Evolutionary conservation across 2,113 vertebrate species (phyloP).

Genomic region (Nettapus auritus): DNA sequence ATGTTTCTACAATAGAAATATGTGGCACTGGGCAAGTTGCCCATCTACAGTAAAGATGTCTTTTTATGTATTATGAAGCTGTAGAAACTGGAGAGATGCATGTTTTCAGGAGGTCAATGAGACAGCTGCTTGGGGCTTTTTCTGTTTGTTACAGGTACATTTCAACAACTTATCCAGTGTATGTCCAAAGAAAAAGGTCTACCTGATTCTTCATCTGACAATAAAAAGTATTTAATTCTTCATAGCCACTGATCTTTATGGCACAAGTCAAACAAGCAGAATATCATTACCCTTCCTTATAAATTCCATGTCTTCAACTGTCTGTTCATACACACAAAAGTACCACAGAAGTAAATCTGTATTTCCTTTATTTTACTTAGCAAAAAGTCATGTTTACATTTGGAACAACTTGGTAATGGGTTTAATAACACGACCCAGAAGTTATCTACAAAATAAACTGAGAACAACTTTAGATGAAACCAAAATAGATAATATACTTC

Average conservation of each 20-base stretch:
- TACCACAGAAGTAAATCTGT: not conserved
- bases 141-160: not conserved
- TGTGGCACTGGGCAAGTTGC: not conserved
- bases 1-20: not conserved
- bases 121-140: not conserved
- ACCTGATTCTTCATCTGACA: not conserved
- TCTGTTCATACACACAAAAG: not conserved
- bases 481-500: rapidly evolving
- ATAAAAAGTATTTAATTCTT: not conserved
- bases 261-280: not conserved
- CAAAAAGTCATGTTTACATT: not conserved
- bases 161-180: not conserved
- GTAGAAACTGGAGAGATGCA: not conserved
- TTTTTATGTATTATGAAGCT: not conserved
- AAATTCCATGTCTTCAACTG: not conserved
- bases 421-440: not conserved
- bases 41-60: not conserved
- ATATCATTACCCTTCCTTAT: not conserved
- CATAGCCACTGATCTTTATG: not conserved
- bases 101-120: not conserved
- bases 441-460: not conserved
- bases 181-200: not conserved
- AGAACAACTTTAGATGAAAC: not conserved
- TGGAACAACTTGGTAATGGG: not conserved
- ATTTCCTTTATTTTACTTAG: not conserved